Conservation (phyloP, 2,113 vertebrate species). For the Pangasianodon gigas region DNA sequence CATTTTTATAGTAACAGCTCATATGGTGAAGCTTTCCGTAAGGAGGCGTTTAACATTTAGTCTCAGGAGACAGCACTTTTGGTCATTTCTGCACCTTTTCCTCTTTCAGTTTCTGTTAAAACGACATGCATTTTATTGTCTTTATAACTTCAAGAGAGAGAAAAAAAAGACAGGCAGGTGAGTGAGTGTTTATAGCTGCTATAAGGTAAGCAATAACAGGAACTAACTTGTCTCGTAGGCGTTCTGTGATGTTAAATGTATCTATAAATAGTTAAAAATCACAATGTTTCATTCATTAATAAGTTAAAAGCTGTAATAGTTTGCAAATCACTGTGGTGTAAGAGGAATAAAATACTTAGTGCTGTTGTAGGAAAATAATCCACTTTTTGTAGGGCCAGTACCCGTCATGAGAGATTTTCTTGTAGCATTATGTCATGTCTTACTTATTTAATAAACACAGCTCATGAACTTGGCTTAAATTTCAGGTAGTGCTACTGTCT, state of each 20-base stretch:
- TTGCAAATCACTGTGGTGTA: neutral
- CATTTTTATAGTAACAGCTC: no score
- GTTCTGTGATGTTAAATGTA: neutral
- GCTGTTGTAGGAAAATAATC: neutral
- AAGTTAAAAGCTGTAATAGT: neutral
- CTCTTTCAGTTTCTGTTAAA: neutral
- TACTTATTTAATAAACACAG: neutral
- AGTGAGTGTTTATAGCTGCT: neutral
- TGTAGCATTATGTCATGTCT: neutral
- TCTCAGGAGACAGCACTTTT: neutral
- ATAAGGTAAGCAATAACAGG: neutral
- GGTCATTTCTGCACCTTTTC: neutral
- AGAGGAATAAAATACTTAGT: neutral
- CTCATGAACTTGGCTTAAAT: neutral
- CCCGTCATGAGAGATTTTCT: neutral
- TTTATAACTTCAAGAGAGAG: neutral
- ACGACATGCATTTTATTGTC: neutral
- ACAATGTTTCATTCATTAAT: neutral
- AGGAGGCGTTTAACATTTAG: neutral
- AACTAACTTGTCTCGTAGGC: neutral
- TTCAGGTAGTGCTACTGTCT: neutral
- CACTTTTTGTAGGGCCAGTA: neutral
- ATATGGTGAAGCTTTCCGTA: neutral
- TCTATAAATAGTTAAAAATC: neutral
- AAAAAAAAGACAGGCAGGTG: neutral